Percentiles rank a stretch among this genome's conserved stretches.
phyloP scores from a whole-genome alignment of 1,140 invertebrate species.

The Drosophila lini region DNA sequence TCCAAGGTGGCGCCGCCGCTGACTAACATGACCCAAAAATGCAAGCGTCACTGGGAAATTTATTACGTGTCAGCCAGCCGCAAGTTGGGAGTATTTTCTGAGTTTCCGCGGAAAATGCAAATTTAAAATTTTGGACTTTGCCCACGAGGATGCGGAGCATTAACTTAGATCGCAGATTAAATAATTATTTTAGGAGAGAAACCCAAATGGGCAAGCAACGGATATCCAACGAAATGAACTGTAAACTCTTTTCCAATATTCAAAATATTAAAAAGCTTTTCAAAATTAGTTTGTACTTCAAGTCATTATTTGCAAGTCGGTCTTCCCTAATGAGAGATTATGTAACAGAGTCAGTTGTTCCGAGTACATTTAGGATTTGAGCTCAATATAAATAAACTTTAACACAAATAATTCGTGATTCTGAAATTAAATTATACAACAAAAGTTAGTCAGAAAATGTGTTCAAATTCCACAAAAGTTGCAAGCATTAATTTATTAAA shows the following conservation, averaged over 20 bases:
- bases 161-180: not conserved
- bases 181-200: not conserved
- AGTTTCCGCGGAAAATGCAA: constrained; percentile 4
- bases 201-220: not conserved
- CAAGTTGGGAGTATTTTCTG: constrained; percentile 18
- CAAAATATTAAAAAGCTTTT: no score
- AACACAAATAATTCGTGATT: no score
- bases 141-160: constrained; percentile 2
- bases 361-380: no score
- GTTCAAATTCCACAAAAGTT: not conserved
- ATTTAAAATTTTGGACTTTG: not conserved
- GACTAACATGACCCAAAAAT: constrained; percentile 51
- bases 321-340: no score
- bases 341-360: no score
- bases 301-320: no score
- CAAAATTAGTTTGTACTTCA: no score
- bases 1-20: constrained; percentile 6
- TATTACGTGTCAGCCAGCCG: constrained; percentile 33
- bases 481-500: not conserved
- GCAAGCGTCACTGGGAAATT: constrained; percentile 42
- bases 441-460: no score
- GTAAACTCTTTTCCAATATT: not conserved
- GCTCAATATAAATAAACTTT: no score
- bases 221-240: not conserved
- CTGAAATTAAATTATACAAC: no score